phyloP scores from a whole-genome alignment of 92 coral and sea anemone species.

The Epizoanthus rinbou region DNA sequence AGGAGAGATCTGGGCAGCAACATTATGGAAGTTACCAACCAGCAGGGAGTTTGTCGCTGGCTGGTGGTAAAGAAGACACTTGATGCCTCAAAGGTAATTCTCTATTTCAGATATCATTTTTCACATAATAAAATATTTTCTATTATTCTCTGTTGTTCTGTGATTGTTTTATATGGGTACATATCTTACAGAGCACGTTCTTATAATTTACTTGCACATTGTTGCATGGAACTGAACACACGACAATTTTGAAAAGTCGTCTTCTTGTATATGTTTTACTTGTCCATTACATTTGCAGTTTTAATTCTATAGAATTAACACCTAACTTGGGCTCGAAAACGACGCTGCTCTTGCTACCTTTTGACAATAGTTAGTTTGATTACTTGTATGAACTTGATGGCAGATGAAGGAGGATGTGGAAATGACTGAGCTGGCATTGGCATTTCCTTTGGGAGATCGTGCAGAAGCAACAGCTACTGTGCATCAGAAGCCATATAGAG shows the following conservation, averaged over 20 bases:
- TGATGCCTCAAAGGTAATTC: slow-evolving; percentile 70
- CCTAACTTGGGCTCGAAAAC: too few species aligned
- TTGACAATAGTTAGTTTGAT: neutral
- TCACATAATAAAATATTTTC: neutral
- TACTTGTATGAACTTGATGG: neutral
- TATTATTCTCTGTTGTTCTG: too few species aligned
- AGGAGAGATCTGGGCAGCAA: slow-evolving; percentile 76
- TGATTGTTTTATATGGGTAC: too few species aligned
- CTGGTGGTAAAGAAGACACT: slow-evolving; percentile 82
- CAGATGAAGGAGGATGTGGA: slow-evolving; percentile 83
- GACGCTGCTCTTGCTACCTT: too few species aligned
- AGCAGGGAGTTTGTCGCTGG: slow-evolving; percentile 81
- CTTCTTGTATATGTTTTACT: too few species aligned
- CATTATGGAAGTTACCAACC: slow-evolving; percentile 73
- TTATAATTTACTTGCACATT: too few species aligned
- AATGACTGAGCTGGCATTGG: slow-evolving; percentile 85
- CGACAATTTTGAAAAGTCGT: too few species aligned
- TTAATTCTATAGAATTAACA: too few species aligned
- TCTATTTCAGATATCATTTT: neutral
- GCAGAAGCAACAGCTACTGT: slow-evolving; percentile 9
- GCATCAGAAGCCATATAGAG: slow-evolving; percentile 28
- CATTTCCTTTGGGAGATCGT: slow-evolving; percentile 69
- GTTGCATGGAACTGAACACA: too few species aligned
- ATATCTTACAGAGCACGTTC: too few species aligned
- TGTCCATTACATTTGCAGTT: too few species aligned